Evolutionary conservation across 2,113 vertebrate species (phyloP).

Genomic region (Motacilla alba): DNA sequence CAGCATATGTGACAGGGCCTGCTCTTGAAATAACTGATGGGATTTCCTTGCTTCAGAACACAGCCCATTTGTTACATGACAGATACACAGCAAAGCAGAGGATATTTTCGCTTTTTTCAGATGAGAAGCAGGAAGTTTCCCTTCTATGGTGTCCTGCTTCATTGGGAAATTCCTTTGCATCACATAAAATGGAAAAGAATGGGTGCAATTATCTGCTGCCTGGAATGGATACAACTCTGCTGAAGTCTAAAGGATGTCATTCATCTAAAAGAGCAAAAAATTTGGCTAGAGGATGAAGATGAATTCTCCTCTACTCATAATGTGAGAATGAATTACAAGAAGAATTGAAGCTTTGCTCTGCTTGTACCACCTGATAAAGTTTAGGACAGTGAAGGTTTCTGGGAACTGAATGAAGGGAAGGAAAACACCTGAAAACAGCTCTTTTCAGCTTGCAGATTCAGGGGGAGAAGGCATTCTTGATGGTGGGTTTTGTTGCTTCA

Average conservation of each 20-base stretch:
- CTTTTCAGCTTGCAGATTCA: not conserved
- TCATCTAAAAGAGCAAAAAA: not conserved
- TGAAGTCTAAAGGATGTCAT: not conserved
- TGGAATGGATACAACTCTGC: not conserved
- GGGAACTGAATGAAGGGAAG: not conserved
- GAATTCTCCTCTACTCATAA: not conserved
- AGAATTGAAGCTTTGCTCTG: not conserved
- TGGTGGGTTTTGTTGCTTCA: not conserved
- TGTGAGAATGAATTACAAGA: not conserved
- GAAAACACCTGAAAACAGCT: not conserved
- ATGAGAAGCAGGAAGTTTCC: not conserved
- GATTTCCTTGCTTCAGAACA: constrained; percentile 29
- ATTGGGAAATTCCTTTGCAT: not conserved
- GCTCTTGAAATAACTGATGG: constrained; percentile 2
- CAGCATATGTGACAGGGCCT: not conserved
- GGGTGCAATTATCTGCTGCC: not conserved
- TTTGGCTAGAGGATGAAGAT: not conserved
- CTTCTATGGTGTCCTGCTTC: not conserved
- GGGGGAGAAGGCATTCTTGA: not conserved
- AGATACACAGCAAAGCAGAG: not conserved
- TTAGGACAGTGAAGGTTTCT: not conserved
- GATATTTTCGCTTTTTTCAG: not conserved
- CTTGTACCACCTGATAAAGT: not conserved
- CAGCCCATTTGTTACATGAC: not conserved
- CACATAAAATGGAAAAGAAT: not conserved